Conservation (phyloP, 2,797 vertebrate species). For the Adrianichthys oophorus region DNA sequence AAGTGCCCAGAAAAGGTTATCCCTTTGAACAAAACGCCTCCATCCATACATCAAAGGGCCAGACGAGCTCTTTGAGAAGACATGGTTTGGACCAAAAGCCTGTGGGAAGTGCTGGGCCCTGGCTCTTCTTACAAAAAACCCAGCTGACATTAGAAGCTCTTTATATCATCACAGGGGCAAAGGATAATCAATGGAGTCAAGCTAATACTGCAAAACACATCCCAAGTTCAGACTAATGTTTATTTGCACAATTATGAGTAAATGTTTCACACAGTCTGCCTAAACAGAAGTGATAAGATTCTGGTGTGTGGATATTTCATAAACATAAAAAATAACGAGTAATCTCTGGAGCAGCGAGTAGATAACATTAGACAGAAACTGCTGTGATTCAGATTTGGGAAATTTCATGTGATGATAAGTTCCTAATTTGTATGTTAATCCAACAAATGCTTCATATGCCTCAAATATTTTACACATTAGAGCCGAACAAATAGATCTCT, state of each 20-base stretch:
- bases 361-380: constrained; percentile 53
- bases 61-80: constrained; percentile 58
- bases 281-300: constrained; percentile 68
- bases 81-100: constrained; percentile 54
- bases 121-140: constrained; percentile 52
- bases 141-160: constrained; percentile 32
- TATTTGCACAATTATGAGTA: constrained; percentile 58
- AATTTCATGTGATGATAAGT: constrained; percentile 65
- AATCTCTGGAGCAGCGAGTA: constrained; percentile 39
- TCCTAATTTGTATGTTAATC: constrained; percentile 77
- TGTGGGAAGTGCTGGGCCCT: constrained; percentile 58
- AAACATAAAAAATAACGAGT: constrained; percentile 54
- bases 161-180: constrained; percentile 37
- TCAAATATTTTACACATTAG: constrained; percentile 64
- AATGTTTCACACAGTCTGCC: constrained; percentile 57
- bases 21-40: constrained; percentile 81
- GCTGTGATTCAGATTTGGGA: constrained; percentile 54
- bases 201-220: constrained; percentile 50
- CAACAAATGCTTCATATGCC: constrained; percentile 51
- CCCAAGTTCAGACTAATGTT: constrained; percentile 51
- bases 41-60: constrained; percentile 76
- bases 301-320: constrained; percentile 66
- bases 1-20: constrained; percentile 77
- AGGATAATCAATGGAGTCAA: constrained; percentile 38
- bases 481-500: constrained; percentile 69